These are phyloP conservation scores for Sterna hirundo DNA, from an alignment of 2,113 vertebrate species.

Conservation along the genomic window DNA sequence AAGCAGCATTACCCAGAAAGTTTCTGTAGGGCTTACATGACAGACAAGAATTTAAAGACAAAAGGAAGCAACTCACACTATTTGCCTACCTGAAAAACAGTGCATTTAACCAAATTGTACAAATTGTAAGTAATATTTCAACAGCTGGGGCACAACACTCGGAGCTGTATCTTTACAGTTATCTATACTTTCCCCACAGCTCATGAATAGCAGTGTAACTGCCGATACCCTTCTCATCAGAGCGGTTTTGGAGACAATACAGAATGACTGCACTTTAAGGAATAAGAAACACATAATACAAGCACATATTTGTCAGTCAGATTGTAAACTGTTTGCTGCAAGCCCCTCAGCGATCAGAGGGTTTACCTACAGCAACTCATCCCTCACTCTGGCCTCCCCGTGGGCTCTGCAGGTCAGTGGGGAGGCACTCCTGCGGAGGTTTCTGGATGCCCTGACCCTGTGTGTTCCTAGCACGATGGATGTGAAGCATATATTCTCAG, in stretches of 20 bases:
- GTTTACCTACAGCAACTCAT: not conserved
- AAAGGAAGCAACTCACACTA: rapidly evolving
- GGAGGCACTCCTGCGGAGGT: rapidly evolving
- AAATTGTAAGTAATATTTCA: not conserved
- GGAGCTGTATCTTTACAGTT: not conserved
- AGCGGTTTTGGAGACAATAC: not conserved
- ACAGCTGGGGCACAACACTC: not conserved
- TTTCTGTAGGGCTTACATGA: not conserved
- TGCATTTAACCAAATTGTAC: not conserved
- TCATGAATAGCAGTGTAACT: not conserved
- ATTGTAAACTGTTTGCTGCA: not conserved
- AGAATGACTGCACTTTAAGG: rapidly evolving
- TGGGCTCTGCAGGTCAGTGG: rapidly evolving
- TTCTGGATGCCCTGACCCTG: not conserved
- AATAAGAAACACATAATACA: rapidly evolving
- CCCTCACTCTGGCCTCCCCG: not conserved
- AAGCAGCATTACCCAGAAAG: not conserved
- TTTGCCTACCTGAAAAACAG: not conserved
- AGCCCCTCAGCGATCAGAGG: not conserved
- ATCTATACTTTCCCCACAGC: not conserved
- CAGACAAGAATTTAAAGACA: not conserved
- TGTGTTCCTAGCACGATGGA: not conserved
- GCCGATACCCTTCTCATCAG: not conserved
- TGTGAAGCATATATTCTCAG: rapidly evolving
- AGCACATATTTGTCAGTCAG: rapidly evolving